Conservation (phyloP, 2,113 vertebrate genomes). For the Chamaetylas fuelleborni region DNA sequence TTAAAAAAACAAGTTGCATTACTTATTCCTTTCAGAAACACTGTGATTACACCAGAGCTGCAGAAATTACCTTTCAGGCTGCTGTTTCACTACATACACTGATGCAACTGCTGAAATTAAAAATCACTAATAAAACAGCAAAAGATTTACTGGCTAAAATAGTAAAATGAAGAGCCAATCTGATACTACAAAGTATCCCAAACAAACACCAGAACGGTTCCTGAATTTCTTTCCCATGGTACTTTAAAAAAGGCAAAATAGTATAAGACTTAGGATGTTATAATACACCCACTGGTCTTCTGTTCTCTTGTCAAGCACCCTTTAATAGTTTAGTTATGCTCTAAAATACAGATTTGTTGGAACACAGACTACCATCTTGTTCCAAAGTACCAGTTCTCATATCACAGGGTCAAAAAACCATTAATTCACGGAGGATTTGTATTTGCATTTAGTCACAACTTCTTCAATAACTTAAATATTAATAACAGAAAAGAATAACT, state of each 20-base stretch:
- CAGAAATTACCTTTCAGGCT: not conserved
- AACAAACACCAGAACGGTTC: not conserved
- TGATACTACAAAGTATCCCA: not conserved
- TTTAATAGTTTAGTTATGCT: not conserved
- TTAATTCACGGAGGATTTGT: not conserved
- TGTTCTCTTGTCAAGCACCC: not conserved
- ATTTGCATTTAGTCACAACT: not conserved
- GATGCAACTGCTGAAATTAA: not conserved
- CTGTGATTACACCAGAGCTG: not conserved
- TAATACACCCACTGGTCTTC: not conserved
- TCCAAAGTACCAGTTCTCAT: not conserved
- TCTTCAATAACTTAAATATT: not conserved
- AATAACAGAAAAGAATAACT: not conserved
- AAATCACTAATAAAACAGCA: not conserved
- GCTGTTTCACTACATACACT: not conserved
- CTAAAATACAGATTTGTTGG: not conserved
- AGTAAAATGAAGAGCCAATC: not conserved
- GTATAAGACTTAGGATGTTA: not conserved
- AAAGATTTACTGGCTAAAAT: not conserved
- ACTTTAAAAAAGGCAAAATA: not conserved
- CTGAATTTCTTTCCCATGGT: not conserved
- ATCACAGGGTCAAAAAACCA: not conserved
- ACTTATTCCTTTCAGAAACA: not conserved
- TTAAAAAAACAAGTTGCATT: not conserved
- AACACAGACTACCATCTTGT: not conserved